Evolutionary conservation across 2,113 vertebrate species (phyloP), one percentile per base, ranked within the genome.

Genomic region (Engystomops pustulosus): DNA sequence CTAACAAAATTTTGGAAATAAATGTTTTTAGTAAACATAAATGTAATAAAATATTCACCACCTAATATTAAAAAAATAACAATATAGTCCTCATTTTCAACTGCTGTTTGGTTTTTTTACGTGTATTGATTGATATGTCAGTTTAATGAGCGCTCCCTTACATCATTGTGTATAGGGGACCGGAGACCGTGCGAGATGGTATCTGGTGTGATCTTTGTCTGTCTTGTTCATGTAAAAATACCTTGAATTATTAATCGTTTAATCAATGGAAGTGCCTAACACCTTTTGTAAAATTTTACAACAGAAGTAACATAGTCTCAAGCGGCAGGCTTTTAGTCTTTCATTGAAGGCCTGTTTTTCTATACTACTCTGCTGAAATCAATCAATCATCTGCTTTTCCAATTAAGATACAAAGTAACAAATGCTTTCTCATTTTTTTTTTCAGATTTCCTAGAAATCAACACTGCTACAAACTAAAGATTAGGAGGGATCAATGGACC

Each of bases 71-170:
- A 14, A 74, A 4, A 70, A 30, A 74, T 27, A 74, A 14, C 27
- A 15, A 77, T 58, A 8, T 36, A 49, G 36, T 14, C 67, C 49
- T 85, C 70, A 23, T 75, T 82, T 86, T 15, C 53, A 53, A 25
- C 10, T 71, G 45, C 30, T 82, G 32, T 44, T 69, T 60, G 49
- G 67, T 68, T 47, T n/a, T n/a, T n/a, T n/a, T 41, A 34, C 36
- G 18, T 25, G 72, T 84, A 84, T 84, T 84, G 82, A 84, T 84
- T 84, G 47, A 77, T 55, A 84, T 84, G 82, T 84, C 82, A 84
- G 72, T 41, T 84, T 38, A 45, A 36, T 76, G 30, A 77, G 27
- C 36, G 30, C 27, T 69, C 12, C 10, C 60, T 68, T 77, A 77
- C 60, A 77, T 78, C 82, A 84, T 72, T 67, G 58, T 69, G 23